Conservation (phyloP, 2,888 invertebrate genomes). For the Chrysina gloriosa region DNA sequence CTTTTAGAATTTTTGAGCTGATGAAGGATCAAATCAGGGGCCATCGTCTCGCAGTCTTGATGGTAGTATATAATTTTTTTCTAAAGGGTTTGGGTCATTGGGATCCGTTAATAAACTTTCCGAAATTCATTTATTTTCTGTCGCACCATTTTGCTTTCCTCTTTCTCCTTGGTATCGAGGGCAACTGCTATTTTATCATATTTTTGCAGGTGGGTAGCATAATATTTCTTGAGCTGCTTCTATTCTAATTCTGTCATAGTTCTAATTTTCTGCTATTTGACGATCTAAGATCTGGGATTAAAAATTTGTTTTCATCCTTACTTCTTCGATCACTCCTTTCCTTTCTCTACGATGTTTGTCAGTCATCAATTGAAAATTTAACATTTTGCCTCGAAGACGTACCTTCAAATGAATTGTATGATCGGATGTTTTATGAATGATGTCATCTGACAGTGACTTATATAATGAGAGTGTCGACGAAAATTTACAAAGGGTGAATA, state of each 20-base stretch:
- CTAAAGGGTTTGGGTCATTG: constrained; percentile 83
- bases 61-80: constrained; percentile 81
- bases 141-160: constrained; percentile 74
- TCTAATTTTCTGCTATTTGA: constrained; percentile 83
- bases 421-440: constrained; percentile 28
- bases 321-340: constrained; percentile 80
- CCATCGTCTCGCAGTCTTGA: constrained; percentile 78
- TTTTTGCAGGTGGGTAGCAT: constrained; percentile 73
- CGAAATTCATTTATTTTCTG: constrained; percentile 83
- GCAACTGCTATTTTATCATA: constrained; percentile 75
- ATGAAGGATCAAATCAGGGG: constrained; percentile 80
- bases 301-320: constrained; percentile 84
- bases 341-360: constrained; percentile 82
- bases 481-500: too few relatives aligned
- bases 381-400: constrained; percentile 62
- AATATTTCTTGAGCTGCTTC: constrained; percentile 70
- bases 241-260: constrained; percentile 73
- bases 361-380: constrained; percentile 77
- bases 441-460: constrained; percentile 8
- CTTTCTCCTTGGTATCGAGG: constrained; percentile 71
- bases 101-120: constrained; percentile 82
- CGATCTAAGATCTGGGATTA: constrained; percentile 82
- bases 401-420: constrained; percentile 22
- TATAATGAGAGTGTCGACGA: too few relatives aligned
- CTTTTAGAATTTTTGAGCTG: constrained; percentile 89